phyloP scores from a whole-genome alignment of 2,888 invertebrate genomes.

The Sinotaia quadrata region DNA sequence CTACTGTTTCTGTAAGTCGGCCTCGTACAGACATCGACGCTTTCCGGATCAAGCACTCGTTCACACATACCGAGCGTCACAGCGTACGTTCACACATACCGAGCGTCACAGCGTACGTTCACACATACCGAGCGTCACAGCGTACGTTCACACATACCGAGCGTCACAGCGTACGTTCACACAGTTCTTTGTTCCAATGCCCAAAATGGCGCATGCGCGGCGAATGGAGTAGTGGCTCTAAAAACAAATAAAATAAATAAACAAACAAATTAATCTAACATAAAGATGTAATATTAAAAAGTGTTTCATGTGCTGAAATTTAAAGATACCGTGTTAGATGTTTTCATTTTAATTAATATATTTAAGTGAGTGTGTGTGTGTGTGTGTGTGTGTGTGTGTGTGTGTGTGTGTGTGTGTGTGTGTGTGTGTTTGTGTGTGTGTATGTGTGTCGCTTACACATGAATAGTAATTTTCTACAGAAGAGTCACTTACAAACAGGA shows the following conservation, averaged over 20 bases:
- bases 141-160: constrained; percentile 57
- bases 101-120: too few relatives aligned
- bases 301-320: not conserved
- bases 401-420: constrained; percentile 13
- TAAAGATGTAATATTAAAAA: not conserved
- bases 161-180: constrained; percentile 81
- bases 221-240: constrained; percentile 87
- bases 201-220: constrained; percentile 88
- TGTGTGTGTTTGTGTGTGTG: too few relatives aligned
- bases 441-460: constrained; percentile 1
- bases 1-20: too few relatives aligned
- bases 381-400: constrained; percentile 11
- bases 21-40: too few relatives aligned
- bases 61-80: too few relatives aligned
- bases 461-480: too few relatives aligned
- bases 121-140: too few relatives aligned
- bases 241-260: constrained; percentile 25
- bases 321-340: not conserved
- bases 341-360: not conserved
- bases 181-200: constrained; percentile 89
- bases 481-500: too few relatives aligned
- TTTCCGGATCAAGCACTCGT: too few relatives aligned
- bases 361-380: too few relatives aligned
- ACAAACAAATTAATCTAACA: too few relatives aligned
- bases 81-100: too few relatives aligned